Conservation (phyloP, 2,797 vertebrate genomes). For the Esox lucius region DNA sequence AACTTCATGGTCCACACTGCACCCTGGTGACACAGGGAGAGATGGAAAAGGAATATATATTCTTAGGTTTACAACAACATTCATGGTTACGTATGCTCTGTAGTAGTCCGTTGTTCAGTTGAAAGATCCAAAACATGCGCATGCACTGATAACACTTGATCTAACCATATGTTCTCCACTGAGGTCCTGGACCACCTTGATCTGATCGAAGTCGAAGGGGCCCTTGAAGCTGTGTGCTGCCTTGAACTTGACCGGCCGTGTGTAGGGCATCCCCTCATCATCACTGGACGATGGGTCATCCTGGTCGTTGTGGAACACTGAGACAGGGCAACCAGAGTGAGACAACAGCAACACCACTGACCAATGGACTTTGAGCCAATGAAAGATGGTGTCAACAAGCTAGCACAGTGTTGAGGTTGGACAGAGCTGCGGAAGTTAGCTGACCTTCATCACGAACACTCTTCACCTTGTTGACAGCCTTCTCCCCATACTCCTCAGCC, state of each 20-base stretch:
- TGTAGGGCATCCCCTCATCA: conserved; percentile 99
- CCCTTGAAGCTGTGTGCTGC: conserved; percentile 98
- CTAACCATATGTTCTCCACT: conserved; percentile 96
- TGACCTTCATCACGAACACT: conserved; percentile 96
- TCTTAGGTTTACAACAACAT: background rate
- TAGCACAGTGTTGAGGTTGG: background rate
- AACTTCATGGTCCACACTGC: conserved; percentile 99
- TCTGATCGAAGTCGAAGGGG: conserved; percentile 97
- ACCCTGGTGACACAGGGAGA: conserved; percentile 72
- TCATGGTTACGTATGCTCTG: background rate
- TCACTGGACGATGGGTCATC: conserved; percentile 98
- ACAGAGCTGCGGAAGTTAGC: background rate
- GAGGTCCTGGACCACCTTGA: conserved; percentile 96
- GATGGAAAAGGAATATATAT: background rate
- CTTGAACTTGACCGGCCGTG: conserved; percentile 95
- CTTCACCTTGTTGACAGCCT: conserved; percentile 98
- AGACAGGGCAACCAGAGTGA: conserved; percentile 31
- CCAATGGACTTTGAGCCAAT: no score
- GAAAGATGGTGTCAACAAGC: no score
- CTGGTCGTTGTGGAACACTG: conserved; percentile 96
- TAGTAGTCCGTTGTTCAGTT: background rate
- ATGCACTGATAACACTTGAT: background rate
- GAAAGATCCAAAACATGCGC: background rate
- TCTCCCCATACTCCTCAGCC: conserved; percentile 95
- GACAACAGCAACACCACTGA: no score